A percentile compares a stretch with the other conserved stretches of the same genome.
Evolutionary conservation across 2,888 invertebrate species (phyloP).

Genomic region (Hylaea fasciaria): DNA sequence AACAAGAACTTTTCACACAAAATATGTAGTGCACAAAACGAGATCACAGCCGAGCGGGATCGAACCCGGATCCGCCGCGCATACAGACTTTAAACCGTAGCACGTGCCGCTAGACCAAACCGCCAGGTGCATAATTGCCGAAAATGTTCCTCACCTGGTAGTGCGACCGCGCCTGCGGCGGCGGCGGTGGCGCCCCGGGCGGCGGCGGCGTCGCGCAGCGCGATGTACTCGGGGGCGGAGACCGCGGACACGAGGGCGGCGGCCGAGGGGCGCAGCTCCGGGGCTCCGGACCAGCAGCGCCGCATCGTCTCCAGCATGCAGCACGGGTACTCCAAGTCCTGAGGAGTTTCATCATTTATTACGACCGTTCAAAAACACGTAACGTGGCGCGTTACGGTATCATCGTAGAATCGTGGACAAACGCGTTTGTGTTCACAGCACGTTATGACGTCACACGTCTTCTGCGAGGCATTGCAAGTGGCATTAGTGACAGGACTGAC

Average conservation of each 20-base stretch:
- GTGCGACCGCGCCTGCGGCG: constrained; percentile 34
- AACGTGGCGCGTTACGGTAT: no score
- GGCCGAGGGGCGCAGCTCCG: constrained; percentile 94
- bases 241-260: constrained; percentile 97
- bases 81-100: neutral
- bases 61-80: neutral
- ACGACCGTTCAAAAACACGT: no score
- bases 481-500: no score
- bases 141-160: constrained; percentile 13
- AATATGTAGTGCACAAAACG: neutral
- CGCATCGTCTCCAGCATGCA: constrained; percentile 98
- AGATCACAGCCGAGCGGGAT: neutral
- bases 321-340: constrained; percentile 93
- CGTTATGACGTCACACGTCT: no score
- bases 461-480: no score
- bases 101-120: neutral
- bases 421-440: no score
- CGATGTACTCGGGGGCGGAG: constrained; percentile 95
- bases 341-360: constrained; percentile 11
- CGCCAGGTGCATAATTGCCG: neutral
- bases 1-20: neutral
- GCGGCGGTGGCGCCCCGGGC: constrained; percentile 48
- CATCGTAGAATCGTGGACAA: no score
- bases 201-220: constrained; percentile 68
- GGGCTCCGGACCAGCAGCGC: constrained; percentile 96